Evolutionary conservation across 2,797 vertebrate genomes (phyloP), one percentile per base, ranked within the genome.

Genomic region (Smutsia gigantea): DNA sequence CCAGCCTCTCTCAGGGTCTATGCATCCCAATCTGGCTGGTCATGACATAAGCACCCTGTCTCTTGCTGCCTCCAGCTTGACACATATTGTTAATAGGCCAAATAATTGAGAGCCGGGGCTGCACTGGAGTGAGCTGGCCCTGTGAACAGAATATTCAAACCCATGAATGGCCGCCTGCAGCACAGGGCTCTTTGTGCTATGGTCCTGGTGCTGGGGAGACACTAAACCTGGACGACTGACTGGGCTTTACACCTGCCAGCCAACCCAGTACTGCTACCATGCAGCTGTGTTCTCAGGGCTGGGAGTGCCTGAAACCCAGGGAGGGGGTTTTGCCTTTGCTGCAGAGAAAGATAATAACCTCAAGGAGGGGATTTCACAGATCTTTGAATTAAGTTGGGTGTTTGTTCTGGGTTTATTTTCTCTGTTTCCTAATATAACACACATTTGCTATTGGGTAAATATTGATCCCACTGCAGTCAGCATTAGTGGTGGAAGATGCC

Each of bases 391-490:
- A 95, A 97, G 96, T 95, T 94, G 85, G 84, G 61, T 97, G 94
- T 97, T 97, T 97, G 74, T 92, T 95, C 51, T 92, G 85, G 61
- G 61, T 93, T 46, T 93, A 66, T 75, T 95, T 96, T 96, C 98
- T 97, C 96, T 97, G 90, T 96, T 98, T 98, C 96, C 93, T 98
- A 98, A 96, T 97, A 94, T 89, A 98, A 97, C 59, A 82, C 95
- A 97, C 87, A 19, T 97, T 98, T 98, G 17, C 21, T 98, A 89
- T 97, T 96, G 93, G 94, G 96, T 97, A 98, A 97, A 96, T 94
- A 92, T 88, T 68, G 72, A 83, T 86, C n/a, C 96, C 95, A 91
- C 75, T 95, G 66, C 55, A 92, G 95, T 91, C 93, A 96, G 97
- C 94, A 93, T 96, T 97, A 92, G 61, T 64, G 66, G n/a, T 42